Conservation (phyloP, 1,140 invertebrate species). For the Chironomus striatipennis region DNA sequence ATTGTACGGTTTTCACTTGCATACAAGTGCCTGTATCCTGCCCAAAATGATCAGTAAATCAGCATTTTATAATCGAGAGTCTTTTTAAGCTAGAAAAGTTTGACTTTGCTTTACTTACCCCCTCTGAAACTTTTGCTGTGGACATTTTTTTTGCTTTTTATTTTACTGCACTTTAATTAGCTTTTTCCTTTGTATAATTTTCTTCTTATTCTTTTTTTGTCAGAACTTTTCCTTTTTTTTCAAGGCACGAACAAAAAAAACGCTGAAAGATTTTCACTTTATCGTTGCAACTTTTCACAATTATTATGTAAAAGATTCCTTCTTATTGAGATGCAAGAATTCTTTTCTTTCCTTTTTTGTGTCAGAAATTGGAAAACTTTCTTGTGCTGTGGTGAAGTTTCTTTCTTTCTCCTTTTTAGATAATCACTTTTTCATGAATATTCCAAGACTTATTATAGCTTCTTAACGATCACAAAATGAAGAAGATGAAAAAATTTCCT, state of each 20-base stretch:
- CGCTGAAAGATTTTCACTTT: not conserved
- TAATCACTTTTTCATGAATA: constrained; percentile 3
- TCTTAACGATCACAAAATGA: too few species aligned
- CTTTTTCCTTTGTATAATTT: too few species aligned
- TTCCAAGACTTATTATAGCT: not conserved
- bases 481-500: too few species aligned
- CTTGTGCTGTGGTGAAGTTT: not conserved
- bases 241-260: too few species aligned
- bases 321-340: not conserved
- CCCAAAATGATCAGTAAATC: too few species aligned
- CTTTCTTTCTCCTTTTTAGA: too few species aligned
- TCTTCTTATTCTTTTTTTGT: too few species aligned
- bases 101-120: not conserved
- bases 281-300: not conserved
- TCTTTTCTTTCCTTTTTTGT: not conserved
- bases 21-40: too few species aligned
- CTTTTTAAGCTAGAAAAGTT: too few species aligned
- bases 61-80: too few species aligned
- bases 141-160: not conserved
- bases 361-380: not conserved
- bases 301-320: not conserved
- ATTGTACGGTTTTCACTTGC: too few species aligned
- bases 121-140: not conserved
- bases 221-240: too few species aligned
- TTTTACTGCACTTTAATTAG: not conserved